Conservation (phyloP, 1,140 invertebrate species). For the Drosophila varians region DNA sequence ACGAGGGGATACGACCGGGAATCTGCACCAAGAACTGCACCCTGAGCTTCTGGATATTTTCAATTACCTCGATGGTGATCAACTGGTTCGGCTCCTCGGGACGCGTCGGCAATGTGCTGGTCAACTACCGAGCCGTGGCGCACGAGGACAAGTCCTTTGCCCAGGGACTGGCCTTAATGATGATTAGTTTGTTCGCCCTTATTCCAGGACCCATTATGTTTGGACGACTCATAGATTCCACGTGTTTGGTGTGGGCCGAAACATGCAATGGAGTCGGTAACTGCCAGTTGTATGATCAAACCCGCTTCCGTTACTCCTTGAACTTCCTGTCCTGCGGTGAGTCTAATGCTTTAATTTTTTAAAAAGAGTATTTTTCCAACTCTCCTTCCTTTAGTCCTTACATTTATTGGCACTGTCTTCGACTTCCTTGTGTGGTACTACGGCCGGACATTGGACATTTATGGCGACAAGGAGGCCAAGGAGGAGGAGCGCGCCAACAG, state of each 20-base stretch:
- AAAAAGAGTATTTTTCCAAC: neutral
- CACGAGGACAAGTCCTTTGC: constrained; percentile 87
- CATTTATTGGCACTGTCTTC: constrained; percentile 85
- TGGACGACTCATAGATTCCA: constrained; percentile 87
- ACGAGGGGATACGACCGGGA: constrained; percentile 83
- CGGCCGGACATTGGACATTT: constrained; percentile 85
- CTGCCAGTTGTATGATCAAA: constrained; percentile 87
- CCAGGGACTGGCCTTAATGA: constrained; percentile 86
- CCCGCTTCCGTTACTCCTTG: constrained; percentile 85
- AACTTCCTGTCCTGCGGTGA: constrained; percentile 86
- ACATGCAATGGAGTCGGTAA: constrained; percentile 87
- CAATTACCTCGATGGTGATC: constrained; percentile 84
- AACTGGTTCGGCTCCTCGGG: constrained; percentile 86
- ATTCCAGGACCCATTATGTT: constrained; percentile 88
- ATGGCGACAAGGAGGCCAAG: constrained; percentile 85
- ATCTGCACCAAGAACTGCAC: constrained; percentile 85
- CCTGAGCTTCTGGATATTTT: constrained; percentile 83
- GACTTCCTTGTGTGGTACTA: constrained; percentile 86
- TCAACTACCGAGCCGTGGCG: constrained; percentile 86
- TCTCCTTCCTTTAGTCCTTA: constrained; percentile 83
- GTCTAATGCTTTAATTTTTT: constrained; percentile 13
- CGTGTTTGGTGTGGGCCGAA: constrained; percentile 87
- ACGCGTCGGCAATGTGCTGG: constrained; percentile 86
- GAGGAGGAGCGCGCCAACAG: constrained; percentile 49
- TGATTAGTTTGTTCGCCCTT: constrained; percentile 87